phyloP scores from a whole-genome alignment of 2,797 vertebrate genomes.

The Sylvia borin region DNA sequence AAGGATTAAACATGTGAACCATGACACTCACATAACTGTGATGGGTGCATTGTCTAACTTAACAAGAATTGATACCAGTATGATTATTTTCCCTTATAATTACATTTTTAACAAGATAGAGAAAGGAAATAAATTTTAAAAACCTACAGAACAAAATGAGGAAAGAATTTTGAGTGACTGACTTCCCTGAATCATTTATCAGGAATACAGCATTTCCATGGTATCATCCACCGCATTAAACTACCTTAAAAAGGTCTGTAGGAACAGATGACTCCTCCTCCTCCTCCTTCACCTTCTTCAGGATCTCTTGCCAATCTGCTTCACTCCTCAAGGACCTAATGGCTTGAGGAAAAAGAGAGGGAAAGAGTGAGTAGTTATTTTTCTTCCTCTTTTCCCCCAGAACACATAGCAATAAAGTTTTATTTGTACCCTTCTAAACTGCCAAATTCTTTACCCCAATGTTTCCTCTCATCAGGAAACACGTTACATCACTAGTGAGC shows the following conservation, averaged over 20 bases:
- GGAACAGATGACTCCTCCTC: slow-evolving; percentile 86
- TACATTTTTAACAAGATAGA: not conserved
- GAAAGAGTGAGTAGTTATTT: not conserved
- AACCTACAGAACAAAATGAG: not conserved
- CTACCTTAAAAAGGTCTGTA: slow-evolving; percentile 90
- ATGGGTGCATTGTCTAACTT: not conserved
- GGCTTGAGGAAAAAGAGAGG: slow-evolving; percentile 75
- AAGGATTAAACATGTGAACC: not conserved
- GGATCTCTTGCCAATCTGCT: slow-evolving; percentile 89
- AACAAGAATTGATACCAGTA: not conserved
- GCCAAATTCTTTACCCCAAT: not conserved
- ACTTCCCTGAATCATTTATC: not conserved
- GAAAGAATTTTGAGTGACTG: not conserved
- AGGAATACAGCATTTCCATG: not conserved
- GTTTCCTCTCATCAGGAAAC: not conserved
- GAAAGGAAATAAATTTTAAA: not conserved
- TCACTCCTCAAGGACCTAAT: slow-evolving; percentile 85
- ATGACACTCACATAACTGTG: not conserved
- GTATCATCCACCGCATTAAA: not conserved
- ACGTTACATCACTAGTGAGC: not conserved
- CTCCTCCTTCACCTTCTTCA: slow-evolving; percentile 83
- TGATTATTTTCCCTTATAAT: not conserved
- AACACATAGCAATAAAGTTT: not conserved
- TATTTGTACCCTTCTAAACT: not conserved
- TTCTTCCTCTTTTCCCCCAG: not conserved